phyloP scores from a whole-genome alignment of 2,113 vertebrate species.

The Glaucomys volans region DNA sequence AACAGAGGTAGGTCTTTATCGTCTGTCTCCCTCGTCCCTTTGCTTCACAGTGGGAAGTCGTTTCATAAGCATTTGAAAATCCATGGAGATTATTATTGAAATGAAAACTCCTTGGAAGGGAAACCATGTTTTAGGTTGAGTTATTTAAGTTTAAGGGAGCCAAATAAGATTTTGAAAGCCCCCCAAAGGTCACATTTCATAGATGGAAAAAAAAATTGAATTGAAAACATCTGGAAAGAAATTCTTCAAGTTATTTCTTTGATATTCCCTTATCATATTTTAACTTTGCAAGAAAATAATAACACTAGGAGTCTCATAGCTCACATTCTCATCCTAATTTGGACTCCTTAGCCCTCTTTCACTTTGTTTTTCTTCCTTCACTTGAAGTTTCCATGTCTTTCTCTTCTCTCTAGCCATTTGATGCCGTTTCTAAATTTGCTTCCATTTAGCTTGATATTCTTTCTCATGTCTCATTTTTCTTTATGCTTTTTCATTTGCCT shows the following conservation, averaged over 20 bases:
- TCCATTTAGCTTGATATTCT: fast-evolving
- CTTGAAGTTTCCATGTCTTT: neutral
- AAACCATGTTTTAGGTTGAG: constrained; percentile 4
- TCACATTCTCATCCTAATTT: neutral
- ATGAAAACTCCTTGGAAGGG: constrained; percentile 16
- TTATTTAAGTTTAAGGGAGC: constrained; percentile 15
- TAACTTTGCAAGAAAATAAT: constrained; percentile 50
- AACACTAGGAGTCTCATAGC: neutral
- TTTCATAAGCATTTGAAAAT: neutral
- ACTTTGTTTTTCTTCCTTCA: neutral
- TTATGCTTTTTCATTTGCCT: neutral
- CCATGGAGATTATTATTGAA: neutral
- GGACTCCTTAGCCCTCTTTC: neutral
- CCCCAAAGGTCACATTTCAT: constrained; percentile 21
- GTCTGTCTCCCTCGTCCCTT: neutral
- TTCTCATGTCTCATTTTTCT: neutral
- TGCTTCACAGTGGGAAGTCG: neutral
- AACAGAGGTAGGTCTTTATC: neutral
- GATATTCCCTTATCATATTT: constrained; percentile 56
- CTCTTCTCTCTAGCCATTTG: neutral
- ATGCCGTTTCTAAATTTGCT: neutral
- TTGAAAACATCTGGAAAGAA: constrained; percentile 62
- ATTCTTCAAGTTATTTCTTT: constrained; percentile 57
- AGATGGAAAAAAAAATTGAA: constrained; percentile 28
- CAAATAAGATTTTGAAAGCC: constrained; percentile 43